phyloP scores from a whole-genome alignment of 2,888 invertebrate genomes.

The Arctia plantaginis region DNA sequence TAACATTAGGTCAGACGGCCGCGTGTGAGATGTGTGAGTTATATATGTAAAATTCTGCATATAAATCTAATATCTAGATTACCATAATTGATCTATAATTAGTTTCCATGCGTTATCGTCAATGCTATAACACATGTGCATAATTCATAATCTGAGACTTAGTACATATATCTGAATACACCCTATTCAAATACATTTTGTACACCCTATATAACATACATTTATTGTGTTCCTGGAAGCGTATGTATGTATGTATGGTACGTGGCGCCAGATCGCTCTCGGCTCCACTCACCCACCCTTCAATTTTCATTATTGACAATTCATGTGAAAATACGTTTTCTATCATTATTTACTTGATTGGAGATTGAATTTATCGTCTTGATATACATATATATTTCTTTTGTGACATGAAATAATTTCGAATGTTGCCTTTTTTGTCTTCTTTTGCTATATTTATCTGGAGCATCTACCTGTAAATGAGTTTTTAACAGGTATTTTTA shows the following conservation, averaged over 20 bases:
- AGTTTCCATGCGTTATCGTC: neutral
- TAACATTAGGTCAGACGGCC: too few species aligned
- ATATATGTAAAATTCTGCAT: too few species aligned
- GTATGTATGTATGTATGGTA: neutral
- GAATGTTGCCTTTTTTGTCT: neutral
- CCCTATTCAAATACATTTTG: neutral
- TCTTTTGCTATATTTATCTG: too few species aligned
- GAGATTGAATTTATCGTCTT: conserved; percentile 1
- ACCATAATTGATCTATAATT: neutral
- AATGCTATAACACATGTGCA: neutral
- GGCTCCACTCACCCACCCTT: conserved; percentile 12
- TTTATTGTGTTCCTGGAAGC: neutral
- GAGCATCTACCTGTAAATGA: neutral
- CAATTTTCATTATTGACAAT: conserved; percentile 17
- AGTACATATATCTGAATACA: neutral
- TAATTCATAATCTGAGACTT: neutral
- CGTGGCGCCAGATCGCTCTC: conserved; percentile 10
- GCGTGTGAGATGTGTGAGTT: too few species aligned
- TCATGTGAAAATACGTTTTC: conserved; percentile 17
- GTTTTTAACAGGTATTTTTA: neutral
- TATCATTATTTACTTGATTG: conserved; percentile 12
- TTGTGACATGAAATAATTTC: neutral
- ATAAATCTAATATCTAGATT: neutral
- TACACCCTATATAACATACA: neutral
- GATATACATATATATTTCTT: neutral